Evolutionary conservation across 1,140 invertebrate genomes (phyloP).

Genomic region (Melipona quadrifasciata): DNA sequence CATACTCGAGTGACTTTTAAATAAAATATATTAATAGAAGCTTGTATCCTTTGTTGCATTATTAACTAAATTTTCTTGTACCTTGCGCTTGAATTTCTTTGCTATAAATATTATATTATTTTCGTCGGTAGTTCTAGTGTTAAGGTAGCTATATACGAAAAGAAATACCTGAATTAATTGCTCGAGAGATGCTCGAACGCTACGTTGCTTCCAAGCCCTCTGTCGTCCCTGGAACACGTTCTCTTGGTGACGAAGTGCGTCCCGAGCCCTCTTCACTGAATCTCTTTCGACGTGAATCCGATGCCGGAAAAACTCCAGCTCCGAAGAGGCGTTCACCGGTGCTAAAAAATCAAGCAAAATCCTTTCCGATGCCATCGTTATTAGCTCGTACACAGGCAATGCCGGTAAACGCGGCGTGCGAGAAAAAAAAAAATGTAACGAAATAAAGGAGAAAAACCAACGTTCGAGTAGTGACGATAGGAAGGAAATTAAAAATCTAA

Average conservation of each 20-base stretch:
- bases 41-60: no score
- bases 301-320: conserved; percentile 90
- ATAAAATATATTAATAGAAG: no score
- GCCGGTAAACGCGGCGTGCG: conserved; percentile 24
- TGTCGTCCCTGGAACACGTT: conserved; percentile 83
- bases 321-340: conserved; percentile 82
- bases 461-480: neutral
- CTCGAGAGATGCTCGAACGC: conserved; percentile 84
- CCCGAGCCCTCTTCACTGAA: conserved; percentile 88
- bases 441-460: conserved; percentile 32
- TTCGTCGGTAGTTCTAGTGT: no score
- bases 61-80: no score
- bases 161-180: conserved; percentile 84
- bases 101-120: no score
- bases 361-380: conserved; percentile 31
- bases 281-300: conserved; percentile 90
- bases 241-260: conserved; percentile 85
- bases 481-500: conserved; percentile 36
- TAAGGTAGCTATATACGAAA: neutral
- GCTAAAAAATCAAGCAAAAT: conserved; percentile 68
- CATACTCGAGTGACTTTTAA: no score
- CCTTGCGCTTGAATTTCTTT: no score
- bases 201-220: conserved; percentile 84
- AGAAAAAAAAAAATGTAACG: conserved; percentile 5
- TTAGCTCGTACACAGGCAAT: neutral